These are phyloP conservation scores for Lagopus leucura DNA, from an alignment of 2,113 vertebrate species.

Conservation along the genomic window DNA sequence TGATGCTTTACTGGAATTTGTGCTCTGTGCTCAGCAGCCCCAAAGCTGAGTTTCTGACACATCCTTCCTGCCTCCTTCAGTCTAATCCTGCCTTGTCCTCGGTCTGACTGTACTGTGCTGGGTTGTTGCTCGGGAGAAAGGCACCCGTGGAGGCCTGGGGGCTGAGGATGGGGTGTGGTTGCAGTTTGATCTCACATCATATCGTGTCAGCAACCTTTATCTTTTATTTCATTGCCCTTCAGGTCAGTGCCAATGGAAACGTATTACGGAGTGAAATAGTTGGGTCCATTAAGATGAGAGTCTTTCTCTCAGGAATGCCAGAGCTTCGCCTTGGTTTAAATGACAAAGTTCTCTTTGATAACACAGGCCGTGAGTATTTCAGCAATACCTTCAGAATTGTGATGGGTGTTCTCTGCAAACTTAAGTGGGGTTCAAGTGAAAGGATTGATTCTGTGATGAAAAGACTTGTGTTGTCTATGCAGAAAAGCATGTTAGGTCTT, in stretches of 20 bases:
- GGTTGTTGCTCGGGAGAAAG: neutral
- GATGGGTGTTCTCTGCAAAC: rapidly evolving
- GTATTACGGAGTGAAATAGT: constrained; percentile 97
- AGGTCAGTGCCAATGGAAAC: constrained; percentile 98
- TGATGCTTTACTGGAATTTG: neutral
- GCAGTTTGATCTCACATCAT: rapidly evolving
- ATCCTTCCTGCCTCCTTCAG: neutral
- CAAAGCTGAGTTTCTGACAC: neutral
- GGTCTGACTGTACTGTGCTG: neutral
- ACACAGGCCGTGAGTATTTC: constrained; percentile 94
- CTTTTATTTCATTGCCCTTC: rapidly evolving
- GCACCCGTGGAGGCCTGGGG: neutral
- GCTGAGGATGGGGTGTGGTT: rapidly evolving
- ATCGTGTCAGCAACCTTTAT: rapidly evolving
- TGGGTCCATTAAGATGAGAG: constrained; percentile 98
- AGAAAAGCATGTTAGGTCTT: neutral
- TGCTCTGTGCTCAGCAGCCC: neutral
- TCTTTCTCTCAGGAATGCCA: constrained; percentile 97
- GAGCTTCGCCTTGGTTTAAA: constrained; percentile 95
- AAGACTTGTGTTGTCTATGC: neutral
- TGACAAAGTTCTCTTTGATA: constrained; percentile 98
- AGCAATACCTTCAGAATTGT: rapidly evolving
- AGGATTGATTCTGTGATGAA: neutral
- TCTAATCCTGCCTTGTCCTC: neutral
- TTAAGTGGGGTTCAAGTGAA: neutral